These are phyloP conservation scores for Myrmecobius fasciatus DNA, from an alignment of 2,113 vertebrate genomes.

Conservation along the genomic window DNA sequence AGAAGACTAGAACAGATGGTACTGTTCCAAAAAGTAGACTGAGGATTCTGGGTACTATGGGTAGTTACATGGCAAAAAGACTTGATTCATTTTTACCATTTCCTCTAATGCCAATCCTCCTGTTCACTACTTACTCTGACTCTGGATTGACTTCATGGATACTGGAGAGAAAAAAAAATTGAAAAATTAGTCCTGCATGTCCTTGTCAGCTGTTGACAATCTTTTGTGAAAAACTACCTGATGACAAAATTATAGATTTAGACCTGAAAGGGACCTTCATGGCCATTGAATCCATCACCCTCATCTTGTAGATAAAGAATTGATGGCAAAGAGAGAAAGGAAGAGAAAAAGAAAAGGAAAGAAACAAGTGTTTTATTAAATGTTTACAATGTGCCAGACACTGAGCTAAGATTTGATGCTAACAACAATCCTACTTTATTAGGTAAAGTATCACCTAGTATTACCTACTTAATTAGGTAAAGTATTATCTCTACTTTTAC, in stretches of 20 bases:
- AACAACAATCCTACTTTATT: not conserved
- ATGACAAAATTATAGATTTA: not conserved
- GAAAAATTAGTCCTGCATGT: not conserved
- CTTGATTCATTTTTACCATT: not conserved
- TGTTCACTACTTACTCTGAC: not conserved
- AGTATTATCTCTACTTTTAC: not conserved
- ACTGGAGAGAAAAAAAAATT: constrained; percentile 8
- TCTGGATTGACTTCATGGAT: constrained; percentile 3
- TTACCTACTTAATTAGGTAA: no score
- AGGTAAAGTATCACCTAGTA: no score
- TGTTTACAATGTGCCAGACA: not conserved
- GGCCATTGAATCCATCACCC: not conserved
- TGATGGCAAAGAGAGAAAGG: not conserved
- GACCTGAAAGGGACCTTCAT: not conserved
- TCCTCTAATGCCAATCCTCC: not conserved
- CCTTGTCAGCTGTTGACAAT: not conserved
- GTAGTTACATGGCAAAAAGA: not conserved
- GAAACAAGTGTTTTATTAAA: not conserved
- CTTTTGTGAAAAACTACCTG: not conserved
- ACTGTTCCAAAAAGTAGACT: not conserved
- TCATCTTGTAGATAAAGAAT: not conserved
- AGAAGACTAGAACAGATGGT: not conserved
- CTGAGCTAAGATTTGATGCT: not conserved
- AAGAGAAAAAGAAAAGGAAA: not conserved
- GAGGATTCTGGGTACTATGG: not conserved